These are phyloP conservation scores for Drosophila repleta DNA, from an alignment of 1,140 invertebrate species.

Conservation along the genomic window DNA sequence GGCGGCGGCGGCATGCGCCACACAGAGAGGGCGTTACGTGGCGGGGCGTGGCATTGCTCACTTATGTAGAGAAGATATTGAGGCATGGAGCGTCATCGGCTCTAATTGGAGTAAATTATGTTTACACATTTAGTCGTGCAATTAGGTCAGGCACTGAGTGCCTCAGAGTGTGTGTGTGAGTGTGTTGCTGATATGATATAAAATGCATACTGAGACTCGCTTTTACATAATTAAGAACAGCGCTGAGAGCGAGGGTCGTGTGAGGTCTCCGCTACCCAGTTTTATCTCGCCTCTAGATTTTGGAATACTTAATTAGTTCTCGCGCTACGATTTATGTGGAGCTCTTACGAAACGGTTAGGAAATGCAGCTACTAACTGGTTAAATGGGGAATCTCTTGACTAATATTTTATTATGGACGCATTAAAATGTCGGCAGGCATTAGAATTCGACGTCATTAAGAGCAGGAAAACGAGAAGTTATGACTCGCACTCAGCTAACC, in stretches of 20 bases:
- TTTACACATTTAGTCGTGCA: slow-evolving; percentile 77
- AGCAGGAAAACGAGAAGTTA: slow-evolving; percentile 58
- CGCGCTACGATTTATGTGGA: slow-evolving; percentile 43
- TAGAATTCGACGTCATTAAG: slow-evolving; percentile 40
- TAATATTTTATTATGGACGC: slow-evolving; percentile 27
- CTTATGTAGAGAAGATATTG: slow-evolving; percentile 7
- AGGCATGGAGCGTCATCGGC: slow-evolving; percentile 20
- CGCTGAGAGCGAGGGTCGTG: slow-evolving; percentile 26
- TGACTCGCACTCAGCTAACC: slow-evolving; percentile 28
- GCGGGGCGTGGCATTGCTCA: slow-evolving; percentile 45
- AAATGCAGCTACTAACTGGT: slow-evolving; percentile 38
- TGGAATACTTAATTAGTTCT: slow-evolving; percentile 67
- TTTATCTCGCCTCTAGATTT: slow-evolving; percentile 52
- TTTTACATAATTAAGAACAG: slow-evolving; percentile 69
- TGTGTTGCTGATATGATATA: slow-evolving; percentile 53
- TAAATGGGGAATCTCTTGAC: slow-evolving; percentile 1
- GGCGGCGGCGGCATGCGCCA: slow-evolving; percentile 24
- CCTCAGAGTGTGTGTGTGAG: slow-evolving; percentile 31
- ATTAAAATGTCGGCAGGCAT: slow-evolving; percentile 51
- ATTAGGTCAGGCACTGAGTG: slow-evolving; percentile 56
- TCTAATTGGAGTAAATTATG: slow-evolving; percentile 80
- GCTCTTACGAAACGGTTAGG: slow-evolving; percentile 30
- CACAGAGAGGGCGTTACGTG: slow-evolving; percentile 13
- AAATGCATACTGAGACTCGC: slow-evolving; percentile 56
- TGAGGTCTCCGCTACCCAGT: slow-evolving; percentile 39